These are phyloP conservation scores for Pteropus alecto DNA, from an alignment of 2,113 vertebrate genomes.

Conservation along the genomic window DNA sequence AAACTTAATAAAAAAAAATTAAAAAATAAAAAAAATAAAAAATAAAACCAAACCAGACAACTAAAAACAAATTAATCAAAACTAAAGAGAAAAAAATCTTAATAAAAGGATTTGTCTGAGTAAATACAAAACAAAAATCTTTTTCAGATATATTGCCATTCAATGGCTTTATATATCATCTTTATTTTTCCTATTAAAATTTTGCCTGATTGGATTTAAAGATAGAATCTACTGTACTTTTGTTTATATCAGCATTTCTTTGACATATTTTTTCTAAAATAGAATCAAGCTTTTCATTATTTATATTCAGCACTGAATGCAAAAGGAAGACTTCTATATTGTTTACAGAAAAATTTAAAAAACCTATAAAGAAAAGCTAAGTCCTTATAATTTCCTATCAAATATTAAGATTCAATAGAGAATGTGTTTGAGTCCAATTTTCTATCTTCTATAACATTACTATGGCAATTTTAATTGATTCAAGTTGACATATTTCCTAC, in stretches of 20 bases:
- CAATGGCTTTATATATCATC: constrained; percentile 11
- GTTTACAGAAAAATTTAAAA: background rate
- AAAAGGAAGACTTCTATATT: background rate
- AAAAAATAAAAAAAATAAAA: no score
- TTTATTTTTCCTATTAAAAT: constrained; percentile 32
- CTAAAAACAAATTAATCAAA: constrained; percentile 39
- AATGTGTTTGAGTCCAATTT: background rate
- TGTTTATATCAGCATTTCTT: background rate
- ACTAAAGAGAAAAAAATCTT: constrained; percentile 32
- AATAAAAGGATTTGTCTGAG: background rate
- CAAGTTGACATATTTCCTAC: background rate
- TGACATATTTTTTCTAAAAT: background rate
- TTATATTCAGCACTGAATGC: constrained; percentile 18
- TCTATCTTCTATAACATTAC: background rate
- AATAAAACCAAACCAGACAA: background rate
- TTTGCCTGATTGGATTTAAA: constrained; percentile 8
- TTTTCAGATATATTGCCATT: background rate
- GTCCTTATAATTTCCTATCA: background rate
- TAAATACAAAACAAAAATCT: constrained; percentile 37
- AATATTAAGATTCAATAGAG: background rate
- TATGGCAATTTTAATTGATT: background rate
- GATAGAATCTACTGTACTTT: background rate
- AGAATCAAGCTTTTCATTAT: constrained; percentile 6
- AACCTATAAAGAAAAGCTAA: background rate
- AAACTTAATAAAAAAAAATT: no score